phyloP scores from a whole-genome alignment of 2,888 invertebrate genomes.

The Sarcophaga caerulescens region DNA sequence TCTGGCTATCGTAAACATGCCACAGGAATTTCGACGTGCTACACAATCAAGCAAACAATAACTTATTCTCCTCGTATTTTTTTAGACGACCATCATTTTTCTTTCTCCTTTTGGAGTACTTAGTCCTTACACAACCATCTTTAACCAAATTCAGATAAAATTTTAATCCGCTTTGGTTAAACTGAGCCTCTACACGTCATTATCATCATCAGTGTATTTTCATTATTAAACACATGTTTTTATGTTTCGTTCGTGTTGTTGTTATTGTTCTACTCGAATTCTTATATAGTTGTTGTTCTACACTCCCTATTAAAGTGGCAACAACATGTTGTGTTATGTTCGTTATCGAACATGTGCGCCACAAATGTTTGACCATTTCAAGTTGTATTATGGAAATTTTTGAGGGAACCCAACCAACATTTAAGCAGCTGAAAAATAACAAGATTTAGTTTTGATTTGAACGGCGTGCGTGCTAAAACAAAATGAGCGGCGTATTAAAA shows the following conservation, averaged over 20 bases:
- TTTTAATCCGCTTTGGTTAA: background rate
- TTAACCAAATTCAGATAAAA: background rate
- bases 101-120: too few relatives aligned
- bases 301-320: slow-evolving; percentile 25
- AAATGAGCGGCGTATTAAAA: slow-evolving; percentile 57
- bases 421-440: slow-evolving; percentile 53
- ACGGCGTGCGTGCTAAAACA: slow-evolving; percentile 63
- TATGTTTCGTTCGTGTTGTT: background rate
- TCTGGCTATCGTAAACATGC: too few relatives aligned
- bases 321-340: slow-evolving; percentile 73
- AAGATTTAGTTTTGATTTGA: slow-evolving; percentile 69
- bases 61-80: too few relatives aligned
- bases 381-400: slow-evolving; percentile 20
- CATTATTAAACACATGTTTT: slow-evolving; percentile 48
- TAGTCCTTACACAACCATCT: background rate
- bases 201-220: background rate
- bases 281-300: background rate
- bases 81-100: too few relatives aligned
- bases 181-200: background rate
- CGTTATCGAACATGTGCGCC: slow-evolving; percentile 47
- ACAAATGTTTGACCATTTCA: slow-evolving; percentile 10
- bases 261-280: background rate
- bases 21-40: too few relatives aligned
- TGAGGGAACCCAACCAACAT: slow-evolving; percentile 53
- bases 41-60: too few relatives aligned